Evolutionary conservation across 2,888 invertebrate genomes (phyloP).

Genomic region (Xanthorhoe spadicearia): DNA sequence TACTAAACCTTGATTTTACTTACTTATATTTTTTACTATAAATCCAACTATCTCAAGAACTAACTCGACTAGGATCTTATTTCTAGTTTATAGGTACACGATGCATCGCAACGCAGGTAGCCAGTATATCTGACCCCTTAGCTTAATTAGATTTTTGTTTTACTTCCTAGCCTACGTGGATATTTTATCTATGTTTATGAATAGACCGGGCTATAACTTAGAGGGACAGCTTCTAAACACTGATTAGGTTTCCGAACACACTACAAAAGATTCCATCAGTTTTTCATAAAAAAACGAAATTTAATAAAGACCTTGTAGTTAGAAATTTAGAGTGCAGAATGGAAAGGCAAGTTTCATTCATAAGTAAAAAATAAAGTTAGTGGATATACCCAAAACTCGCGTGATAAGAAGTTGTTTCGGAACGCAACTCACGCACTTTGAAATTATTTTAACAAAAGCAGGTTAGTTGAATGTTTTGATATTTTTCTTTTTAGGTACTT

Average conservation of each 20-base stretch:
- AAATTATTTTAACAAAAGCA: conserved; percentile 83
- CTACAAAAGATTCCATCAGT: conserved; percentile 42
- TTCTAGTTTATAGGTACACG: not conserved
- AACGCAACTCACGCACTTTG: conserved; percentile 77
- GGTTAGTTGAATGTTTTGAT: conserved; percentile 77
- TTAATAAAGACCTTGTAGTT: conserved; percentile 34
- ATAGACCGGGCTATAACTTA: conserved; percentile 67
- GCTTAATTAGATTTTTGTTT: conserved; percentile 65
- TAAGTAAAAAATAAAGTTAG: conserved; percentile 53
- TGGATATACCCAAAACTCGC: conserved; percentile 58
- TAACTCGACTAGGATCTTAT: not conserved
- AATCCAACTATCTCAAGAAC: not conserved
- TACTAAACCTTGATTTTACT: no score
- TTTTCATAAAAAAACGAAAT: conserved; percentile 15
- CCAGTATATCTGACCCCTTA: not conserved
- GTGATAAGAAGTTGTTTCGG: conserved; percentile 71
- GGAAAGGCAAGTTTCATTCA: conserved; percentile 41
- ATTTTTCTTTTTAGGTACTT: conserved; percentile 50
- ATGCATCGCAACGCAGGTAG: not conserved
- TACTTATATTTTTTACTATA: no score
- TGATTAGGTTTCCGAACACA: conserved; percentile 70
- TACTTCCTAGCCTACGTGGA: conserved; percentile 52
- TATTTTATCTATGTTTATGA: conserved; percentile 70
- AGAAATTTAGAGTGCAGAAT: conserved; percentile 47
- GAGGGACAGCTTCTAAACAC: conserved; percentile 68